Percentiles rank a stretch among this genome's conserved stretches.
Conservation (phyloP, 2,888 invertebrate genomes). For the Melinaea marsaeus region DNA sequence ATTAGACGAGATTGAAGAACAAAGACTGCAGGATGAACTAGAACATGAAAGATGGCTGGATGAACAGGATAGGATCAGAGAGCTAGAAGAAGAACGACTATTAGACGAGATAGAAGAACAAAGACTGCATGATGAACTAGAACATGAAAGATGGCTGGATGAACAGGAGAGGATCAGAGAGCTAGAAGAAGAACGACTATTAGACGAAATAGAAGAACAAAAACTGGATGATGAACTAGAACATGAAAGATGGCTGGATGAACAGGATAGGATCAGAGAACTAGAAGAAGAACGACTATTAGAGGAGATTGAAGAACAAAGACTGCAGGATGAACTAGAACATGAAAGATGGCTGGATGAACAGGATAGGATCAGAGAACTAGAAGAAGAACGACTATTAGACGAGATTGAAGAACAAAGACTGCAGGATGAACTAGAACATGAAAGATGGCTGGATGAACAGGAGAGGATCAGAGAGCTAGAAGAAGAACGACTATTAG, state of each 20-base stretch:
- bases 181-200: neutral
- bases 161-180: neutral
- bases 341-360: slow-evolving; percentile 1
- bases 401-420: neutral
- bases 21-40: neutral
- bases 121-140: neutral
- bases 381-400: neutral
- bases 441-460: slow-evolving; percentile 3
- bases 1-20: neutral
- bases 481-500: neutral
- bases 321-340: neutral
- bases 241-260: slow-evolving; percentile 1
- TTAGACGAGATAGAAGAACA: neutral
- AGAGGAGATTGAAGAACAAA: neutral
- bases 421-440: neutral
- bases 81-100: neutral
- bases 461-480: neutral
- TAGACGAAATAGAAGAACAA: neutral
- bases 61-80: neutral
- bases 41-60: slow-evolving; percentile 1
- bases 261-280: neutral
- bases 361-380: neutral
- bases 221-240: neutral
- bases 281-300: neutral
- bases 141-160: slow-evolving; percentile 1